Base-by-base conservation (phyloP, 2,888 invertebrate species). In the Eugnorisma glareosa region DNA sequence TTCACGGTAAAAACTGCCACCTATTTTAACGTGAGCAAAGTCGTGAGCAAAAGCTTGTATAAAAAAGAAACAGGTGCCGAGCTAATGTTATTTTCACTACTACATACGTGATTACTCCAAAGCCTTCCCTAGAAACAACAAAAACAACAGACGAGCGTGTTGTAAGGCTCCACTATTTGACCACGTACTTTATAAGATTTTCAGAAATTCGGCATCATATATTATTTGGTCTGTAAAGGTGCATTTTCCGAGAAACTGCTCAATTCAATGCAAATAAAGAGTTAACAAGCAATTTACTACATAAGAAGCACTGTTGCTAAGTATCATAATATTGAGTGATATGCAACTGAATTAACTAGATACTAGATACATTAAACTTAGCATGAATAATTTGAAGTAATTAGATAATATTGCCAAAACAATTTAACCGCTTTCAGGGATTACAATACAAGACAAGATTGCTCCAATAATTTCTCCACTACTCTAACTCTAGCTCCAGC, bases 31-130 rank as follows among this genome's bases (percentile, higher is more conserved):
- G 71, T n/a, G 68, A 81, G 63, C 28, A 71, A 66, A 85, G 45
- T 73, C 54, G 54, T 61, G 24, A 51, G 68, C 28, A 66, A 75
- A 77, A 73, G 43, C 63, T 61, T 72, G 73, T 71, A 51, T 72
- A 85, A 85, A 79, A 74, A 74, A 82, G 57, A 37, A 84, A 84
- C 78, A 76, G 67, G 75, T 76, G 63, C 13, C 13, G 40, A 72
- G 86, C 68, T 84, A 82, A 83, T 85, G 77, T 81, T 81, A 67
- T 85, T 84, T 82, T 72, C 76, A 57, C 79, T 72, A 76, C 86
- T 76, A 79, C 79, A 82, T 72, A 81, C 75, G 79, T 74, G 82
- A 82, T 85, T 79, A 79, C 76, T 79, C 68, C 48, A 66, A 69
- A 69, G 72, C 63, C 21, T 68, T 68, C n/a, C 40, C 51, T 67